Evolutionary conservation across 1,140 invertebrate species (phyloP), one percentile per base, ranked within the genome.

Genomic region (Rhagoletis pomonella): DNA sequence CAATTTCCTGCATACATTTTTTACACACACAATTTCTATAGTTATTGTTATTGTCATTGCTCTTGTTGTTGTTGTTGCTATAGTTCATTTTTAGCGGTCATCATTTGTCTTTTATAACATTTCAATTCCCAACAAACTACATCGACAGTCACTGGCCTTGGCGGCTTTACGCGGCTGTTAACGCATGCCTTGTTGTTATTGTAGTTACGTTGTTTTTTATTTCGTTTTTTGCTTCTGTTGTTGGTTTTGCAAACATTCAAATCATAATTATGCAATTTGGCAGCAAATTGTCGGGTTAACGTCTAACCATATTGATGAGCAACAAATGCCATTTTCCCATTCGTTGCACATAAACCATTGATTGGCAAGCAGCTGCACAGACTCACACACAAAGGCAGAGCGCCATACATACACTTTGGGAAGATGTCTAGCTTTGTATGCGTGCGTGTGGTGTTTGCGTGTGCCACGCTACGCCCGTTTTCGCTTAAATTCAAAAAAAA

Each of bases 231-330:
- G 14, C 17, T 50, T 6, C 50, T 77, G 47, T 81, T 55, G 10
- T 81, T 77, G n/a, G 3, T 73, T 73, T 73, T 73, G 50, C 73
- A 55, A 55, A 55, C 44, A 81, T 81, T 81, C 44, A 55, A 81
- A 81, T 81, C 44, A 81, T 81, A 81, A 81, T 81, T 81, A 81
- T 81, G 73, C 73, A 58, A 81, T 81, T 81, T 81, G 73, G 73
- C 73, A 81, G 73, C 73, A 19, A 81, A 81, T 81, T 81, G 73
- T 55, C 73, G 55, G 73, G 17, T 62, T 55, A 81, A 55, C 47
- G 5, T 9, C 44, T 19, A 81, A 19, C 47, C 47, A 81, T 58
- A 55, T 58, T 50, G 73, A 81, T 58, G 73, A 81, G 73, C 73
- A 29, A 47, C 47, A 47, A 81, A 81, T 58, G 47, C 17, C 47